phyloP scores from a whole-genome alignment of 2,113 vertebrate species.

The Datnioides undecimradiatus region DNA sequence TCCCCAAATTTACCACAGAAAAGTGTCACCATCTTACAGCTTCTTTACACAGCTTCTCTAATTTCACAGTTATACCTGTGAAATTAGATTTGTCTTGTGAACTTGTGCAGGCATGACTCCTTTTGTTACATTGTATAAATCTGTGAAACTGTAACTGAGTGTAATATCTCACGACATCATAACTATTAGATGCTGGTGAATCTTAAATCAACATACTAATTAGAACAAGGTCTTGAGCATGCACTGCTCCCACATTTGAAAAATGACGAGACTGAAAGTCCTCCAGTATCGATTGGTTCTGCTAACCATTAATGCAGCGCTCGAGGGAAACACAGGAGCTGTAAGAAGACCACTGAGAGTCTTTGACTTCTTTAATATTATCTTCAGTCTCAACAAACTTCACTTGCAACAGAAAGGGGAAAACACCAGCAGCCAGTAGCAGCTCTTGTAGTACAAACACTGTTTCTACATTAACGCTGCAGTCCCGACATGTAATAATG shows the following conservation, averaged over 20 bases:
- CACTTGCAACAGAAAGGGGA: background rate
- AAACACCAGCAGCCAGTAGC: background rate
- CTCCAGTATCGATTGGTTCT: background rate
- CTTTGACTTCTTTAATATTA: background rate
- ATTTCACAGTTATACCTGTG: background rate
- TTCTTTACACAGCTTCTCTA: constrained; percentile 14
- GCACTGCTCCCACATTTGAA: background rate
- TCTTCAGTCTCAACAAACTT: background rate
- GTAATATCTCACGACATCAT: background rate
- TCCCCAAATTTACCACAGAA: constrained; percentile 17
- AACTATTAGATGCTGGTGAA: background rate
- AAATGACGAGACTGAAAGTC: background rate
- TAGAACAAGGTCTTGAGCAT: background rate
- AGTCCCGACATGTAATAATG: too few relatives aligned
- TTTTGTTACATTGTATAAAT: background rate
- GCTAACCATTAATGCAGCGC: too few relatives aligned
- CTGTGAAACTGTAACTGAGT: background rate
- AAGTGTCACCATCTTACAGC: background rate
- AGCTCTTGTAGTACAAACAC: background rate
- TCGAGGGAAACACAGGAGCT: background rate
- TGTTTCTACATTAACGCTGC: too few relatives aligned
- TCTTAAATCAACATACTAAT: background rate
- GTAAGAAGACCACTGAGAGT: background rate
- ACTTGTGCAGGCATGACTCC: background rate
- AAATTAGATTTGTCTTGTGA: constrained; percentile 10